Base-by-base conservation (phyloP, 2,113 vertebrate species). In the Thomomys bottae region DNA sequence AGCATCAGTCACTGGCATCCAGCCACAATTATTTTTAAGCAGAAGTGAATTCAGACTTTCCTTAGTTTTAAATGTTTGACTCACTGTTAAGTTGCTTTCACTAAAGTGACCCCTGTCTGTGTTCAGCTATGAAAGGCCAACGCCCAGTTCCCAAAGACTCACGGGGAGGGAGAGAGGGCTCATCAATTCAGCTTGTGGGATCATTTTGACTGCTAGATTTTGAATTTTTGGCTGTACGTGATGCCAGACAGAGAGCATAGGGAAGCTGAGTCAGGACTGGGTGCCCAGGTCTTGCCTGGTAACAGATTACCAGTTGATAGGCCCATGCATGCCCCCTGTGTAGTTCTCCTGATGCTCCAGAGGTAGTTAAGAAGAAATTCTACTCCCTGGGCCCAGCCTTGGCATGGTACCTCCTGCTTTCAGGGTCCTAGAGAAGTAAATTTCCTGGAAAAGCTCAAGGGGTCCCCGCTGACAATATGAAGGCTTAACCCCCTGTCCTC, bases 91-190 rank as follows among this genome's bases (percentile, higher is more conserved):
- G 75, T 85, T 87, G 59, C 32, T 94, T 95, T 76, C 83, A 82
- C 93, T 93, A 84, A 96, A 91, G 91, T 94, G 94, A 80, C 84
- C 77, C 49, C 49, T 4, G 14, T 54, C 49, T 54, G 49, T 12
- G 81, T 95, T 95, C 96, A 70, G 86, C 92, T 90, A 88, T 57
- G 75, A 61, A 94, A 84, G 86, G 0, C 0, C 45, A 75, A 91
- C 90, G 9, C 75, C 70, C 34, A 38, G 86, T 97, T 96, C 95
- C 93, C 96, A 84, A 95, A 96, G 96, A 95, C 96, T n/a, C 61
- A 24, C 8, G 7, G 28, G 63, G 49, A 54, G 14, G 49, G 49
- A 18, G 17, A 54, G 14, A 30, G 26, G 84, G 40, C 26, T 11
- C 5, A 24, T 72, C 36, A 0, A 49, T 42, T 49, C 67, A 77